phyloP scores from a whole-genome alignment of 1,140 invertebrate species.

The Aricia agestis region DNA sequence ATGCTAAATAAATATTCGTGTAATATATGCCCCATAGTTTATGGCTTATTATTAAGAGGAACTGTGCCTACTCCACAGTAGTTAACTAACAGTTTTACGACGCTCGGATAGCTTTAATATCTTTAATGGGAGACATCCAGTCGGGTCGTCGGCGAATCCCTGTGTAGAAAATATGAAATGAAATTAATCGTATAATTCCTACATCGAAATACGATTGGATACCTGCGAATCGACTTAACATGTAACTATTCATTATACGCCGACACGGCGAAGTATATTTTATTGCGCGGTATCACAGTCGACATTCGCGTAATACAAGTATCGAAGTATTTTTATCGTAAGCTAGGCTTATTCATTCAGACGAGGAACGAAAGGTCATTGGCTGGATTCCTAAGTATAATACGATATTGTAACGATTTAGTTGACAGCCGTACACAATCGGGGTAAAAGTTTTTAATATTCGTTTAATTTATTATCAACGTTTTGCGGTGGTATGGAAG shows the following conservation, averaged over 20 bases:
- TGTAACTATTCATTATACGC: conserved; percentile 43
- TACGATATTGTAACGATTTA: conserved; percentile 42
- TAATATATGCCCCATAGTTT: neutral
- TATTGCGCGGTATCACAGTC: conserved; percentile 28
- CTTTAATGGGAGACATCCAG: conserved; percentile 4
- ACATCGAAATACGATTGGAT: conserved; percentile 51
- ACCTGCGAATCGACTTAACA: conserved; percentile 42
- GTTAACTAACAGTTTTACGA: neutral
- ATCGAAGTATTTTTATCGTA: conserved; percentile 45
- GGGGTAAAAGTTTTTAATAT: conserved; percentile 39
- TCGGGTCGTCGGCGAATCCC: conserved; percentile 17
- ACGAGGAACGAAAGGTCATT: conserved; percentile 43
- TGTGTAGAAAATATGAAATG: conserved; percentile 26
- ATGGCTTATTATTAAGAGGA: conserved; percentile 1
- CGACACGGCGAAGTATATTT: conserved; percentile 22
- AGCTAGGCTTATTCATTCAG: conserved; percentile 44
- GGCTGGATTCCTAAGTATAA: conserved; percentile 45
- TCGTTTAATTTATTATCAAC: conserved; percentile 37
- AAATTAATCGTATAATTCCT: conserved; percentile 41
- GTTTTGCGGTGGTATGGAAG: conserved; percentile 22
- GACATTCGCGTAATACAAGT: conserved; percentile 21
- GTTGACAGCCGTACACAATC: conserved; percentile 48
- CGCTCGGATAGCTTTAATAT: neutral
- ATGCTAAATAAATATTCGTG: too few relatives aligned
- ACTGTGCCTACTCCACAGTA: neutral